A percentile compares a stretch with the other conserved stretches of the same genome.
Conservation (phyloP, 2,113 vertebrate genomes). For the Proteles cristata region DNA sequence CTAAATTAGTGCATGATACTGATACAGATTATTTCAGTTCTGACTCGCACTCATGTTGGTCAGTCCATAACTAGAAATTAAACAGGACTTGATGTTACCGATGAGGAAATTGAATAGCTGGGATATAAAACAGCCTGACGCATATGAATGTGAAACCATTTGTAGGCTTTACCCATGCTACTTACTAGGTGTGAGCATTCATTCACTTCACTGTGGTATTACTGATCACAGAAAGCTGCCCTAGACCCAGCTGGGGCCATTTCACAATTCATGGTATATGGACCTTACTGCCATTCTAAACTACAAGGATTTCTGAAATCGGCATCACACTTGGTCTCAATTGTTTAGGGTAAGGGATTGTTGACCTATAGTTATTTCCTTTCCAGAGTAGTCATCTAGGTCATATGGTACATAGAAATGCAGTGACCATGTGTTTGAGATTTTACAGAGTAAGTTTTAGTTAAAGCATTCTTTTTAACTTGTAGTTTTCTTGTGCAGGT, state of each 20-base stretch:
- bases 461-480: not conserved
- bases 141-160: not conserved
- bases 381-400: not conserved
- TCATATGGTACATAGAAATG: not conserved
- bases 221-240: not conserved
- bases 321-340: not conserved
- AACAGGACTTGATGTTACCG: conserved; percentile 23
- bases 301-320: not conserved
- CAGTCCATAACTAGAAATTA: not conserved
- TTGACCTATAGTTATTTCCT: not conserved
- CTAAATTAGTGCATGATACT: not conserved
- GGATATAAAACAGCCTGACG: not conserved
- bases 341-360: not conserved
- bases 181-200: not conserved
- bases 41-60: not conserved
- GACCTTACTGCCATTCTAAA: not conserved
- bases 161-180: not conserved
- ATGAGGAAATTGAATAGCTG: not conserved
- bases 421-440: not conserved
- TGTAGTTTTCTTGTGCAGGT: not conserved
- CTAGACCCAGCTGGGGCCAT: not conserved
- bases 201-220: not conserved
- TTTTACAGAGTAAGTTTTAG: conserved; percentile 9
- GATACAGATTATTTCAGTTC: not conserved
- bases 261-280: not conserved